Conservation (phyloP, 2,113 vertebrate species). For the Micronycteris hirsuta region DNA sequence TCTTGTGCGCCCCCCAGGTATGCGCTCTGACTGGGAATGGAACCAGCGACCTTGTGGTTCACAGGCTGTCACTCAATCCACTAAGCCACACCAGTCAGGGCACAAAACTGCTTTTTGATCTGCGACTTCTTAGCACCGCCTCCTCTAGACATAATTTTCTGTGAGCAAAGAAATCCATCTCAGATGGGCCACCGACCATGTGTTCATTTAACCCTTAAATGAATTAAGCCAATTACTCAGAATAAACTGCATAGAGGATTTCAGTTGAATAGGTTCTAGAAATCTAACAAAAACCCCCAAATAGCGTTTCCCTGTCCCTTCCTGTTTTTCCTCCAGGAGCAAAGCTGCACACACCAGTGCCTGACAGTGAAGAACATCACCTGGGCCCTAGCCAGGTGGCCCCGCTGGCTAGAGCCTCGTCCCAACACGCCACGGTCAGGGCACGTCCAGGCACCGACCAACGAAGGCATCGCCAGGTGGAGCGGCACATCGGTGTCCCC, state of each 20-base stretch:
- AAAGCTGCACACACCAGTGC: accelerated
- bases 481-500: too few species aligned
- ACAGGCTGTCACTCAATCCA: too few species aligned
- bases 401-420: too few species aligned
- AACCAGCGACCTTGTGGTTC: too few species aligned
- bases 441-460: too few species aligned
- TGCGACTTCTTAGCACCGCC: background rate
- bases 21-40: too few species aligned
- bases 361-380: background rate
- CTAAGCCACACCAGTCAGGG: too few species aligned
- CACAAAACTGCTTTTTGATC: background rate
- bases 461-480: too few species aligned
- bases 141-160: background rate
- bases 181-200: background rate
- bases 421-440: too few species aligned
- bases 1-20: too few species aligned
- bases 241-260: background rate
- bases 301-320: too few species aligned
- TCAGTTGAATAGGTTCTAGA: background rate
- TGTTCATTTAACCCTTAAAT: background rate
- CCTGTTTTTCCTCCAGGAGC: background rate
- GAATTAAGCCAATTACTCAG: background rate
- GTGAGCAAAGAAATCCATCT: background rate
- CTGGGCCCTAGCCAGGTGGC: too few species aligned
- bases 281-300: accelerated